Evolutionary conservation across 2,113 vertebrate genomes (phyloP).

Genomic region (Protobothrops mucrosquamatus): DNA sequence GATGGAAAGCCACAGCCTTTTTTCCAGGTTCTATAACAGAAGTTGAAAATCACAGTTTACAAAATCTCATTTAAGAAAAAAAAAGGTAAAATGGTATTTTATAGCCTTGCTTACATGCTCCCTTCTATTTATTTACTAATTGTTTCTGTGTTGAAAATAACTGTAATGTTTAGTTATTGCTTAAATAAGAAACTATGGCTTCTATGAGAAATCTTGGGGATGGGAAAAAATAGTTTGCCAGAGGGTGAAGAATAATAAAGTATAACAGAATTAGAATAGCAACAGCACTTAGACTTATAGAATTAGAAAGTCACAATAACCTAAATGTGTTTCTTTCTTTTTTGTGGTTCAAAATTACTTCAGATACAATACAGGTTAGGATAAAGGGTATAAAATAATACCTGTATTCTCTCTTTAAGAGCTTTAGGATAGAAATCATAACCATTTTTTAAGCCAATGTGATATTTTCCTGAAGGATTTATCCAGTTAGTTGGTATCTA

Average conservation of each 20-base stretch:
- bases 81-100: neutral
- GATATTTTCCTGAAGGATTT: constrained; percentile 92
- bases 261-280: neutral
- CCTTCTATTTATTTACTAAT: no score
- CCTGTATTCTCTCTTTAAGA: constrained; percentile 96
- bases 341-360: neutral
- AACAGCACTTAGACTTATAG: neutral
- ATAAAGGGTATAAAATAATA: constrained; percentile 56
- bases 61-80: neutral
- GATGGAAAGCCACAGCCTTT: neutral
- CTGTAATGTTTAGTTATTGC: no score
- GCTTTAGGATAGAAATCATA: constrained; percentile 98
- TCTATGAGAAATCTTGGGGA: neutral
- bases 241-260: neutral
- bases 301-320: neutral
- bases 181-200: neutral
- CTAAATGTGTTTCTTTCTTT: neutral
- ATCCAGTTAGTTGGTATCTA: constrained; percentile 88
- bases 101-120: neutral
- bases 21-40: neutral
- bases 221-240: neutral
- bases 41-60: neutral
- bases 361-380: neutral
- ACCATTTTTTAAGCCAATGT: constrained; percentile 96
- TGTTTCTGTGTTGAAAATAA: neutral